Evolutionary conservation across 2,888 invertebrate genomes (phyloP), one percentile per base, ranked within the genome.

Genomic region (Patella ulyssiponensis): DNA sequence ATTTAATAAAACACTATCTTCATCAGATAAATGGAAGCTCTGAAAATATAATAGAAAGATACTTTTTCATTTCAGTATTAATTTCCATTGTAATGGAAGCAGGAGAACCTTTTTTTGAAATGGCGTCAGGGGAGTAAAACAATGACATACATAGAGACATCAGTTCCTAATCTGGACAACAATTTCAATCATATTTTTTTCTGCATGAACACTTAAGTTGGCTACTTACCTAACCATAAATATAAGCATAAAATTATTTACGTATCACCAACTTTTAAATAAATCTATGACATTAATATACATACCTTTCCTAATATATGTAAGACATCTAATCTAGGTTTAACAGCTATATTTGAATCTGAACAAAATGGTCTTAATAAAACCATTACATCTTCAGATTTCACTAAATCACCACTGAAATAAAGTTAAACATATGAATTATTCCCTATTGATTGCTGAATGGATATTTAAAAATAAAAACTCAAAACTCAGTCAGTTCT

Each of bases 351-450:
- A 27, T 81, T 77, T 12, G 84, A 72, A 77, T 91, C 89, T 23
- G 89, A 88, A 83, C 90, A 89, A 80, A 89, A 91, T 33, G 89
- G 88, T 23, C 89, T 80, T 73, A 91, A 79, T 72, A 88, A 81
- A 0, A 78, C 79, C 82, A 89, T 82, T 23, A 90, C 83, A 76
- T 88, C 88, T 73, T 89, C 88, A 12, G 84, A 77, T 53, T 80
- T 81, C 12, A 89, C 86, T 58, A 88, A 77, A 23, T 85, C 82
- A 44, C 88, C 89, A 12, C 90, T 90, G 82, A 69, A 73, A 69
- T n/a, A 15, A 76, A 64, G 23, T 11, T 44, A 44, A 44, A 44
- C 44, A 7, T 44, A 44, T 9, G 7, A 44, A 44, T 44, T 9
- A 44, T 44, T 44, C 44, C 9, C 1, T 7, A 44, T 44, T 44